A percentile compares a stretch with the other conserved stretches of the same genome.
These are phyloP conservation scores for Cheiracanthium punctorium DNA, from an alignment of 2,888 invertebrate species.

Conservation along the genomic window DNA sequence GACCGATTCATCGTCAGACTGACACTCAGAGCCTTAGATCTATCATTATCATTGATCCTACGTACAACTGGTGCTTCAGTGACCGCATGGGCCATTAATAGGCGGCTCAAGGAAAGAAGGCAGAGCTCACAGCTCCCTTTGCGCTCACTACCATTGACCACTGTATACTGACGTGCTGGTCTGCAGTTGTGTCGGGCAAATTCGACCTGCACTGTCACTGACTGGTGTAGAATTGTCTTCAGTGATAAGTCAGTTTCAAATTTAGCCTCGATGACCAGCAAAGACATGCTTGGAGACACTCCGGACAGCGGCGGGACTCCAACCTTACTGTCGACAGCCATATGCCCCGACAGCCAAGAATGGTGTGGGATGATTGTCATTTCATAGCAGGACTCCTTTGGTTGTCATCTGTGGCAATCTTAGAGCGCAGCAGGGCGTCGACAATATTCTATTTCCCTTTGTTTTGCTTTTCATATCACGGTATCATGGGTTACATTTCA, in stretches of 20 bases:
- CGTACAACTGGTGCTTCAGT: too few relatives aligned
- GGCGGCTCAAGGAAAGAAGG: too few relatives aligned
- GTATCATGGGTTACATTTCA: neutral
- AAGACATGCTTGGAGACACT: neutral
- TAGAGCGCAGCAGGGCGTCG: neutral
- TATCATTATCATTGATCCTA: too few relatives aligned
- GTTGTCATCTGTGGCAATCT: neutral
- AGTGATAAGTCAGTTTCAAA: too few relatives aligned
- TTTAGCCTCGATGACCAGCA: too few relatives aligned
- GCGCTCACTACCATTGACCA: too few relatives aligned
- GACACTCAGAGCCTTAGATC: too few relatives aligned
- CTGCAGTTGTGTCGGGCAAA: neutral
- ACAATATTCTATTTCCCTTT: neutral
- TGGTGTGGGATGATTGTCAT: neutral
- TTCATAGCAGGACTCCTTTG: neutral
- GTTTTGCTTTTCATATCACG: neutral
- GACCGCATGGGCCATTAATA: too few relatives aligned
- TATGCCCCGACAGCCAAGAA: neutral
- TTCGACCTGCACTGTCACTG: neutral
- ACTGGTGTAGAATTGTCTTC: too few relatives aligned
- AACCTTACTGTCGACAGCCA: neutral
- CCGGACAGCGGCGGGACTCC: neutral
- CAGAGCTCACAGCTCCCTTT: too few relatives aligned
- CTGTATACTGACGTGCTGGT: too few relatives aligned
- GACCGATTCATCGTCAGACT: too few relatives aligned